A percentile compares a stretch with the other conserved stretches of the same genome.
Conservation (phyloP, 2,113 vertebrate genomes). For the Vidua macroura region DNA sequence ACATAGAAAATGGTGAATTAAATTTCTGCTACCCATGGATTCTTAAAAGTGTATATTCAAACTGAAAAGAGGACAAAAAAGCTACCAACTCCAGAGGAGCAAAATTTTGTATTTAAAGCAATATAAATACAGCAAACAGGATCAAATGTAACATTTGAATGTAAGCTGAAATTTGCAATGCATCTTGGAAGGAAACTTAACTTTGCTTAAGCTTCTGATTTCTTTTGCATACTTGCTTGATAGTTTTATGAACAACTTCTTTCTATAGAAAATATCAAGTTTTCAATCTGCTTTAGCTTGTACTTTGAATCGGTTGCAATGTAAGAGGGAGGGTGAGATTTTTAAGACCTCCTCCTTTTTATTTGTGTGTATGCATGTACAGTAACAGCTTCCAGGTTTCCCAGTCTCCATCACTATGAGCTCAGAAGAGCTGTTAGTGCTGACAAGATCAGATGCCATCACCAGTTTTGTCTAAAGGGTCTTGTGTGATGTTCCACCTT, state of each 20-base stretch:
- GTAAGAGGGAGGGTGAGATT: not conserved
- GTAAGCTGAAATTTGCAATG: not conserved
- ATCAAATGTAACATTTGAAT: not conserved
- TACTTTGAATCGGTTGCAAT: not conserved
- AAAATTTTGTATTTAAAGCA: not conserved
- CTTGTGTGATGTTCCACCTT: not conserved
- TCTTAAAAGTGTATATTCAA: not conserved
- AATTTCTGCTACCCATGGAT: not conserved
- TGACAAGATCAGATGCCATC: not conserved
- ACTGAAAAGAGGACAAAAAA: not conserved
- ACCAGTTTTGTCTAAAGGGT: not conserved
- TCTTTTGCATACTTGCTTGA: not conserved
- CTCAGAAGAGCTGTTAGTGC: not conserved
- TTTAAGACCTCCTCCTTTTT: not conserved
- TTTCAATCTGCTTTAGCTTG: not conserved
- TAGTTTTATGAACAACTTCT: not conserved
- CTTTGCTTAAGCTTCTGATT: not conserved
- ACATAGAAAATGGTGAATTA: not conserved
- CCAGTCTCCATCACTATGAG: not conserved
- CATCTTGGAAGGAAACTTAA: not conserved
- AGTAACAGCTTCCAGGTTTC: not conserved
- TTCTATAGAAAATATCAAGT: not conserved
- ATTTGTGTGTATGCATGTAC: accelerated
- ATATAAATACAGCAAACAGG: not conserved
- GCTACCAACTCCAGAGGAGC: not conserved